Evolutionary conservation across 2,113 vertebrate genomes (phyloP), one percentile per base, ranked within the genome.

Genomic region (Perognathus longimembris): DNA sequence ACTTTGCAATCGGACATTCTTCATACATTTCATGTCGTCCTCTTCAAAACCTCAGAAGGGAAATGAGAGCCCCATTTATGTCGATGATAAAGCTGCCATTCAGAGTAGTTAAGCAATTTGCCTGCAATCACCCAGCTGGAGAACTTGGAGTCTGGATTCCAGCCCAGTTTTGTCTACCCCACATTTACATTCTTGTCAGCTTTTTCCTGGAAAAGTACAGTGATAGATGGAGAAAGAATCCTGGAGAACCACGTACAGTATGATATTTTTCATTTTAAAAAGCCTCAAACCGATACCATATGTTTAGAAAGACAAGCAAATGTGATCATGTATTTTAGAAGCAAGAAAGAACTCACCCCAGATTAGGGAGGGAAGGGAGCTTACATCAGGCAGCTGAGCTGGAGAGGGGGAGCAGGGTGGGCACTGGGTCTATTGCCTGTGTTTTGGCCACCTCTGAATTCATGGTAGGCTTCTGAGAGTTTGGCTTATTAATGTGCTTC

Each of bases 261-360:
- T 14, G 61, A 17, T 79, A 15, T 64, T 90, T 11, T 87, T 70
- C 93, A 75, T 89, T 81, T 57, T 36, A 45, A 45, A 61, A 61
- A 54, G 50, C 69, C 82, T 77, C 76, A 61, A 85, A 89, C 57
- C 42, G 36, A 34, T 61, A 69, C 40, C n/a, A 24, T 69, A 34
- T 76, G 20, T 87, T 79, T 80, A 84, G 70, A 17, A 36, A 63
- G 67, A 54, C 2, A 14, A 61, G 66, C 34, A 32, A 88, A 38
- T 24, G 63, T 64, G 84, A 90, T 78, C 50, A 77, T 71, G 10
- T 36, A n/a, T 83, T 85, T 90, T 89, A 77, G 86, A 93, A 78
- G 30, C 36, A 70, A 86, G 34, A 24, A 45, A 30, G 45, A 42
- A 70, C 66, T 30, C 10, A 0, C 32, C 64, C 42, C 34, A 21